These are phyloP conservation scores for Frieseomelitta varia DNA, from an alignment of 1,140 invertebrate species.

Conservation along the genomic window DNA sequence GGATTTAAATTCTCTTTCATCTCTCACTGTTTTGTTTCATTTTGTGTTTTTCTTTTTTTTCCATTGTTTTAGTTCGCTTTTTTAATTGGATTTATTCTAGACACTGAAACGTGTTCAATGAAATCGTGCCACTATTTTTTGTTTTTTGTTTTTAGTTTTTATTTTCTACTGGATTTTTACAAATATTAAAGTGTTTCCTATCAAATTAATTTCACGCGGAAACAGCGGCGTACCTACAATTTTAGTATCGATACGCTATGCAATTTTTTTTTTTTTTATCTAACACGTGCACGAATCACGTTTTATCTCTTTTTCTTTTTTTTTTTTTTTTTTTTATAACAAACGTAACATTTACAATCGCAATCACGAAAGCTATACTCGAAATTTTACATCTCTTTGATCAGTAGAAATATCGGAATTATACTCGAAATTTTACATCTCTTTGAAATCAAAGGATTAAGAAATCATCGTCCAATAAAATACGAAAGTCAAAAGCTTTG, in stretches of 20 bases:
- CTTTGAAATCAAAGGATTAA: not conserved
- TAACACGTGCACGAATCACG: not conserved
- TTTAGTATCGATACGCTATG: not conserved
- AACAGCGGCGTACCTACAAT: not conserved
- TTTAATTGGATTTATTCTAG: not conserved
- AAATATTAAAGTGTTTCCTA: not conserved
- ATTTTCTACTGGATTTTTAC: not conserved
- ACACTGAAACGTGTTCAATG: not conserved
- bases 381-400: not conserved
- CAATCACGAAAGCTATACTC: not conserved
- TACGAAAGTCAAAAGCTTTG: not conserved
- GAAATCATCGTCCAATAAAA: not conserved
- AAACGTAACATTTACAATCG: not conserved
- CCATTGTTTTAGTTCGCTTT: no score
- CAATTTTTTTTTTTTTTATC: not conserved
- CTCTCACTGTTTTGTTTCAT: not conserved
- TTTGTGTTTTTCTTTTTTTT: not conserved
- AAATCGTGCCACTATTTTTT: not conserved
- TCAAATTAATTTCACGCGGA: not conserved
- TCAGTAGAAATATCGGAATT: no score
- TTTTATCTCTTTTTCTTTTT: not conserved
- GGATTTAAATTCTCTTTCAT: not conserved
- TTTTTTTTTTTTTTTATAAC: not conserved
- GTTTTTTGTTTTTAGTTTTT: not conserved
- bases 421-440: not conserved